Base-by-base conservation (phyloP, 2,797 vertebrate genomes). In the Arremon aurantiirostris region DNA sequence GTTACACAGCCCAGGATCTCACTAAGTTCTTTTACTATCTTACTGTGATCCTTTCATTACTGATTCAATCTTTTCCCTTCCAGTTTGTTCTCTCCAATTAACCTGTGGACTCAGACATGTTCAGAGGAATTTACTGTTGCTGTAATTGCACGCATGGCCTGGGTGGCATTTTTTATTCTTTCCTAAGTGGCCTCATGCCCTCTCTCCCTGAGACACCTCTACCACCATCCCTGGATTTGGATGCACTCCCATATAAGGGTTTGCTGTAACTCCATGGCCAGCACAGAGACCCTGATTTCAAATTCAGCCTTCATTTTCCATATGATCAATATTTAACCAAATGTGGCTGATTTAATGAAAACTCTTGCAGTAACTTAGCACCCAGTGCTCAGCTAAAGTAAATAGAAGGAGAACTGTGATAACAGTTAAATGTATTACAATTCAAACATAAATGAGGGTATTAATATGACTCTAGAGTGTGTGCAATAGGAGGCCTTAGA, bases 51-150 rank as follows among this genome's bases (percentile, higher is more conserved):
- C 30, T 86, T 88, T 76, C 76, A 55, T 77, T 91, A 39, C 49
- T 63, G 61, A 53, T 71, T 42, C 59, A 64, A 30, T 26, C 87
- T 85, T 91, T 73, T 89, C 53, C 27, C 37, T 83, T 93, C 65
- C 68, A 87, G 8, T 89, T 85, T 81, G 30, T 78, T 87, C 73
- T 34, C 39, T 68, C 22, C 76, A 77, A 32, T 95, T 94, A 81
- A 90, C 72, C 75, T 47, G 46, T 47, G 82, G 71, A 68, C 64
- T 78, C 44, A 26, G 1, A 60, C 50, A 61, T 82, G 41, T 73
- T 89, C 56, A 39, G 44, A 92, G 42, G 50, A 87, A 82, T 85
- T 77, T 68, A 41, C 46, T 70, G 32, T 21, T 59, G 55, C 13
- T 91, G 65, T 64, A 89, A 91, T 68, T 85, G 61, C 53, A 50